A percentile compares a stretch with the other conserved stretches of the same genome.
Evolutionary conservation across 2,888 invertebrate genomes (phyloP).

Genomic region (Hemistola chrysoprasaria): DNA sequence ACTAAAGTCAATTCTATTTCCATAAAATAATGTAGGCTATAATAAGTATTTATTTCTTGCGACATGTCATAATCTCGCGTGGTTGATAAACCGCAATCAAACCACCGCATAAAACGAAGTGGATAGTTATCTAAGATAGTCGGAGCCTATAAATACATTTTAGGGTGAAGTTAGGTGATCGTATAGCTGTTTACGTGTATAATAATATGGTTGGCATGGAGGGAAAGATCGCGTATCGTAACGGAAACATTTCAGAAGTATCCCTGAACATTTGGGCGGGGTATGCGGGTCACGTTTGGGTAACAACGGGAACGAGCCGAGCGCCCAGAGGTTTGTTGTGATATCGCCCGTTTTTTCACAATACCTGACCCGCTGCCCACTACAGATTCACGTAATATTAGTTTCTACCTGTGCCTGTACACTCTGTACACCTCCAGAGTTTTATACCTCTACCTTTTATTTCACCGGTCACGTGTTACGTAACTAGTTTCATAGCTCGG

Average conservation of each 20-base stretch:
- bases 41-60: neutral
- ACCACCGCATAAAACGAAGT: conserved; percentile 33
- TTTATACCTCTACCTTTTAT: conserved; percentile 38
- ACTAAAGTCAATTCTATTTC: too few relatives aligned
- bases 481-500: conserved; percentile 33
- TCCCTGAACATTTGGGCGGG: conserved; percentile 61
- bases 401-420: conserved; percentile 49
- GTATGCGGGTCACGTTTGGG: conserved; percentile 71
- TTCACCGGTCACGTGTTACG: conserved; percentile 39
- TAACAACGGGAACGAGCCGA: conserved; percentile 70
- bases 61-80: neutral
- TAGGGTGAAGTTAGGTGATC: conserved; percentile 58
- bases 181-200: conserved; percentile 70
- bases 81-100: conserved; percentile 11
- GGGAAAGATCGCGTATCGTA: conserved; percentile 72
- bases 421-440: too few relatives aligned
- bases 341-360: conserved; percentile 74
- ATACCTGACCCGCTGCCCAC: conserved; percentile 67
- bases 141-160: conserved; percentile 46
- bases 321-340: conserved; percentile 77
- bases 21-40: too few relatives aligned
- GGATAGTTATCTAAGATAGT: conserved; percentile 32
- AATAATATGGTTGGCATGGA: conserved; percentile 64
- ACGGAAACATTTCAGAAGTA: conserved; percentile 76
- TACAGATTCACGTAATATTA: conserved; percentile 65